Evolutionary conservation across 2,797 vertebrate genomes (phyloP).

Genomic region (Alcedo atthis): DNA sequence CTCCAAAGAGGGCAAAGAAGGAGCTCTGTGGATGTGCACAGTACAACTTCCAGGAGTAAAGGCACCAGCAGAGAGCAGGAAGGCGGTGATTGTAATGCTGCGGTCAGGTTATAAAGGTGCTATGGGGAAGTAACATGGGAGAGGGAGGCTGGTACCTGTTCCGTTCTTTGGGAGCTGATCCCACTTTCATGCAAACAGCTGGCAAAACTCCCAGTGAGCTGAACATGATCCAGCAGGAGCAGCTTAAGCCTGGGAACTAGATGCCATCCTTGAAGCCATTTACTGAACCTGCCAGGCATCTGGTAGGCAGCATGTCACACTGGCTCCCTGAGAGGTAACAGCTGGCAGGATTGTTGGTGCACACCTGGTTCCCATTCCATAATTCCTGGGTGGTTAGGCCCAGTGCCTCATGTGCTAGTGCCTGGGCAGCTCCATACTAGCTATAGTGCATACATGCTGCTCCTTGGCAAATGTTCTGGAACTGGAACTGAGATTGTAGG

Average conservation of each 20-base stretch:
- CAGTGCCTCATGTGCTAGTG: background rate
- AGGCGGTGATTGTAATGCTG: background rate
- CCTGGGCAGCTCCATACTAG: background rate
- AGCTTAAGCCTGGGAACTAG: background rate
- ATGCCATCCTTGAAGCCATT: background rate
- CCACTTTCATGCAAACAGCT: background rate
- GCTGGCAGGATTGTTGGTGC: background rate
- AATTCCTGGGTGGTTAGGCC: background rate
- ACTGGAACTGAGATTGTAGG: background rate
- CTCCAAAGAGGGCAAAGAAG: background rate
- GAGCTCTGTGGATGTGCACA: background rate
- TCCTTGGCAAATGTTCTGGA: background rate
- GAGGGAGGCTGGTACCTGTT: accelerated
- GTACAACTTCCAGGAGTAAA: background rate
- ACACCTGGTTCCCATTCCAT: background rate
- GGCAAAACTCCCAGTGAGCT: background rate
- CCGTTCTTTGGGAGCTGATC: background rate
- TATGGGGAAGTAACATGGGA: background rate
- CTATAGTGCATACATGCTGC: accelerated
- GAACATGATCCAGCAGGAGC: background rate
- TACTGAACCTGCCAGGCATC: background rate
- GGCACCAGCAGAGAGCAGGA: background rate
- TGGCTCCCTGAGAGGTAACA: background rate
- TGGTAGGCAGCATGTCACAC: background rate
- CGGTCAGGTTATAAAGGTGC: background rate